Evolutionary conservation across 2,113 vertebrate species (phyloP).

Genomic region (Malurus melanocephalus): DNA sequence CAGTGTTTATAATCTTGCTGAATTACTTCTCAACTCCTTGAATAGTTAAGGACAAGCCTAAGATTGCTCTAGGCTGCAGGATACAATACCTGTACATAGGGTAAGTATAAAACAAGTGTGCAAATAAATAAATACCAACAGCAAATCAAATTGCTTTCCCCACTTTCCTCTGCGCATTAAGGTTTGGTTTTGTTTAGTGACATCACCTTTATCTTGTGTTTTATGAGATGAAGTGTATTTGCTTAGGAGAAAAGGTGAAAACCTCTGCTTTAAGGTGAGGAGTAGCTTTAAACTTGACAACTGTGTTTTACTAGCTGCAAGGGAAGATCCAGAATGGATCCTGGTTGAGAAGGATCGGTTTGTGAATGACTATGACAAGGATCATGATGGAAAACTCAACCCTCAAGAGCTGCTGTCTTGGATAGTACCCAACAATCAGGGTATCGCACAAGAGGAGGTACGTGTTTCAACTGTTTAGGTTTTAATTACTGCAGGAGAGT

Average conservation of each 20-base stretch:
- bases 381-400: conserved; percentile 85
- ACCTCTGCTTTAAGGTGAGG: neutral
- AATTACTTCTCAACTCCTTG: neutral
- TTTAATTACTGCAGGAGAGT: neutral
- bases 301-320: conserved; percentile 68
- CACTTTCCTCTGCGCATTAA: neutral
- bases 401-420: conserved; percentile 88
- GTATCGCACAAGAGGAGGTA: conserved; percentile 92
- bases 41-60: neutral
- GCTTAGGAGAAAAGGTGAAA: neutral
- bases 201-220: neutral
- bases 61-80: neutral
- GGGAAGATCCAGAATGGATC: conserved; percentile 89
- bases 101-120: neutral
- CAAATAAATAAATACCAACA: neutral
- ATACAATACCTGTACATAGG: neutral
- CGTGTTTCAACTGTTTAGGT: neutral
- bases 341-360: conserved; percentile 91
- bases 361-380: conserved; percentile 90
- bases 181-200: neutral
- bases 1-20: neutral
- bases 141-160: neutral
- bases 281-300: neutral
- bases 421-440: conserved; percentile 92
- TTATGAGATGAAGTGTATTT: neutral